Percentiles rank a stretch among this genome's conserved stretches.
Evolutionary conservation across 2,888 invertebrate genomes (phyloP).

Genomic region (Phengaris alcon): DNA sequence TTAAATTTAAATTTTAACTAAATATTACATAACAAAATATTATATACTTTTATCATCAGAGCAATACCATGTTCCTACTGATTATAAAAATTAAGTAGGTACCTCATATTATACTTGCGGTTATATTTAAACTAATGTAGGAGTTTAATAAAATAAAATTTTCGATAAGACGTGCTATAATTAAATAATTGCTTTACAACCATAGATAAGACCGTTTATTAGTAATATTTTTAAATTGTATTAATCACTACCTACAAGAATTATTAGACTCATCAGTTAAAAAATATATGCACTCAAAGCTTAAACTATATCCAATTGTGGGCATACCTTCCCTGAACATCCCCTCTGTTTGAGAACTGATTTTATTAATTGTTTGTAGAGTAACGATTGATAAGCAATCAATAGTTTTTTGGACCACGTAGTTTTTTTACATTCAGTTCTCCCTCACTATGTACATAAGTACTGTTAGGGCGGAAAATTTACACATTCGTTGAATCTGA

Average conservation of each 20-base stretch:
- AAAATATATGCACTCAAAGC: neutral
- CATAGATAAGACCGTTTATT: conserved; percentile 12
- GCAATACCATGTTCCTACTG: neutral
- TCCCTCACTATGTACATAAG: no score
- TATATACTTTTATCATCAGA: neutral
- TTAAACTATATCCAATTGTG: neutral
- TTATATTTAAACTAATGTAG: neutral
- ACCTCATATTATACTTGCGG: neutral
- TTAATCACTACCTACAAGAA: neutral
- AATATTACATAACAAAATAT: no score
- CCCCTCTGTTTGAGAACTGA: neutral
- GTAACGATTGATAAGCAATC: neutral
- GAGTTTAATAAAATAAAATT: neutral
- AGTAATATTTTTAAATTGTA: conserved; percentile 28
- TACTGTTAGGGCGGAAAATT: neutral
- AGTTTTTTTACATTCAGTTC: neutral
- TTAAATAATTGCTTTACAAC: conserved; percentile 16
- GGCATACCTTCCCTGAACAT: neutral
- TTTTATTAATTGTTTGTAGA: neutral
- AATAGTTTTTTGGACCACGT: neutral
- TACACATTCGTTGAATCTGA: neutral
- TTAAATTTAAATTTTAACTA: no score
- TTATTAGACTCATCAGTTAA: neutral
- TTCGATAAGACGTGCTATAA: conserved; percentile 1
- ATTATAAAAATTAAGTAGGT: neutral